Evolutionary conservation across 1,140 invertebrate species (phyloP).

Genomic region (Dendroctonus valens): DNA sequence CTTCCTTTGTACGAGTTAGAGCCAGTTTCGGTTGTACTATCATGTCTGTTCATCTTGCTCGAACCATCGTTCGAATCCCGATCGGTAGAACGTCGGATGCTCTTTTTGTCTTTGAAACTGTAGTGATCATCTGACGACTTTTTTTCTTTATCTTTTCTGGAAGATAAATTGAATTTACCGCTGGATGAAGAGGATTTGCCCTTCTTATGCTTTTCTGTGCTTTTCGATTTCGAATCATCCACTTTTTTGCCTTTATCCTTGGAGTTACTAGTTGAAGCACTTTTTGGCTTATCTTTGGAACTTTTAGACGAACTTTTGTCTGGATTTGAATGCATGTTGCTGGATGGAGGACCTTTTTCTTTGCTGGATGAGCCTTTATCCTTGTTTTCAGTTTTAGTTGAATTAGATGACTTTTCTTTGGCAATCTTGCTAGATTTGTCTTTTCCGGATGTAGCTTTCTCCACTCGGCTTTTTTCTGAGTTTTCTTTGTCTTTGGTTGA

Average conservation of each 20-base stretch:
- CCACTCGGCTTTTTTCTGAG: slow-evolving; percentile 26
- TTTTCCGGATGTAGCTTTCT: slow-evolving; percentile 28
- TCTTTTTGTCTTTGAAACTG: slow-evolving; percentile 54
- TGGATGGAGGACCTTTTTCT: slow-evolving; percentile 44
- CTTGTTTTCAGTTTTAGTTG: slow-evolving; percentile 19
- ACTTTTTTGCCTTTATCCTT: slow-evolving; percentile 30
- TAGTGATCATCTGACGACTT: slow-evolving; percentile 57
- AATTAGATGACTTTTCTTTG: slow-evolving; percentile 42
- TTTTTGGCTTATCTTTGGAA: slow-evolving; percentile 42
- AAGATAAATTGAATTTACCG: slow-evolving; percentile 15
- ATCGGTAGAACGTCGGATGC: slow-evolving; percentile 56
- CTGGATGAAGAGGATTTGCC: neutral
- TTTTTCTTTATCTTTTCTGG: slow-evolving; percentile 38
- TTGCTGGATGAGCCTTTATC: slow-evolving; percentile 37
- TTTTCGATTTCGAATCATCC: slow-evolving; percentile 9
- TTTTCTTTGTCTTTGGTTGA: slow-evolving; percentile 35
- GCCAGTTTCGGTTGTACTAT: slow-evolving; percentile 31
- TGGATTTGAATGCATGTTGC: slow-evolving; percentile 42
- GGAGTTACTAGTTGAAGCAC: slow-evolving; percentile 21
- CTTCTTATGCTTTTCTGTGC: slow-evolving; percentile 18
- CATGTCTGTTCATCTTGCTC: slow-evolving; percentile 32
- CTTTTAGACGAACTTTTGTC: slow-evolving; percentile 25
- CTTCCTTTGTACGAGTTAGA: slow-evolving; percentile 27
- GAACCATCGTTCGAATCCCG: slow-evolving; percentile 60
- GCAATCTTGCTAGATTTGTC: slow-evolving; percentile 28